Evolutionary conservation across 1,140 invertebrate genomes (phyloP), one percentile per base, ranked within the genome.

Genomic region (Vanessa tameamea): DNA sequence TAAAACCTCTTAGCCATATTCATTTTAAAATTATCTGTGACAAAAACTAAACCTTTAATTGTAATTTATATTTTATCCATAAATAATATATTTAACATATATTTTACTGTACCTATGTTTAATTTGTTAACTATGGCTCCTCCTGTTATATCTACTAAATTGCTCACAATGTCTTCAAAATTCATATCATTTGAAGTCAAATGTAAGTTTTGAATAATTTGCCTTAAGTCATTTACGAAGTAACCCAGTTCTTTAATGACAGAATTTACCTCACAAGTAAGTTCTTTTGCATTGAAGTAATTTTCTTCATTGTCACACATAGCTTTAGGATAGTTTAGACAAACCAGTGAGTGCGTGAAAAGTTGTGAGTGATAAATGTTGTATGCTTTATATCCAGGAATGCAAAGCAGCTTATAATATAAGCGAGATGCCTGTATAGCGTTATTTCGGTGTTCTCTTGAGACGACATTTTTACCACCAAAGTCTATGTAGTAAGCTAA

Each of bases 291-390:
- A 51, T 85, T 90, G 31, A 84, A 87, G 69, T 84, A 86, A 55
- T 82, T 84, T 20, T 87, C 85, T 65, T 88, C 87, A 73, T 86
- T 84, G 8, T 90, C 86, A 82, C 86, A 87, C 75, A 92, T 80
- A 15, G 69, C 63, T 75, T 87, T 88, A 15, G 89, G 88, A 78
- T 83, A 91, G 12, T 82, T 83, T 3, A 92, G 73, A 70, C 91
- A 91, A 26, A 79, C 67, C 13, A 91, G 78, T 6, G 88, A 88
- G 57, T 88, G 80, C 23, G 83, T 85, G 83, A 91, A 91, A n/a
- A 92, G 76, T 80, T 91, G 90, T n/a, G 89, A 90, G 70, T 92
- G 90, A 70, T 92, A 92, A 37, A 92, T 87, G 72, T 91, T 69
- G 64, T 91, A 92, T 55, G 88, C 88, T 72, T 87, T 91, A 64